Evolutionary conservation across 2,888 invertebrate species (phyloP), one percentile per base, ranked within the genome.

Genomic region (Tetanocera ferruginea): DNA sequence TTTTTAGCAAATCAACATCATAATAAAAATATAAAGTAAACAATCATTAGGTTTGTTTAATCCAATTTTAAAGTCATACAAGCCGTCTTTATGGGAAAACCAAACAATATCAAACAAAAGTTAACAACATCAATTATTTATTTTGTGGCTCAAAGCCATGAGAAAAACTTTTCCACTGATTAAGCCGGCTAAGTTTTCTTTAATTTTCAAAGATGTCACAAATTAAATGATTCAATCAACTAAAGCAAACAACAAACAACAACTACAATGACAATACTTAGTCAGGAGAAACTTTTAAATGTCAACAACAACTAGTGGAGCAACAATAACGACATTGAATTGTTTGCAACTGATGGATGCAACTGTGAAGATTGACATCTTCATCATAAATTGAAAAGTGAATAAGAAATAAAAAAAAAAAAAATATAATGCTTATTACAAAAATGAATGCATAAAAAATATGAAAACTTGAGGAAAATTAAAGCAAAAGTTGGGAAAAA

Each of bases 351-450:
- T 62, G 62, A 60, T 17, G 52, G 17, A 67, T 34, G n/a, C 49
- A 28, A 51, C 31, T 31, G 74, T 34, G 51, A 62, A 31, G 87
- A 87, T 87, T 87, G 86, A 87, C 87, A 87, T 86, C 86, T 87
- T 85, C 84, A 86, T 86, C 85, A 86, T 87, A 86, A 86, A 87
- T 87, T 52, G 8, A 28, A 74, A 52, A 31, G 57, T 37, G n/a
- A 72, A 55, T 57, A 43, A 86, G 86, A 85, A 86, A 86, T 86
- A 86, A 85, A 85, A 84, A 85, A 81, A 82, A 77, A 82, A 80
- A 80, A 79, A 77, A 64, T n/a, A 67, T n/a, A 60, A n/a, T 51
- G 14, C 17, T 23, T 19, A 57, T 2, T 19, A 37, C 5, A 19
- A 28, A 34, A 34, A 72, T 28, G 23, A 25, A 57, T 43, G 57